Conservation (phyloP, 2,888 invertebrate species). For the Drosophila ezoana region DNA sequence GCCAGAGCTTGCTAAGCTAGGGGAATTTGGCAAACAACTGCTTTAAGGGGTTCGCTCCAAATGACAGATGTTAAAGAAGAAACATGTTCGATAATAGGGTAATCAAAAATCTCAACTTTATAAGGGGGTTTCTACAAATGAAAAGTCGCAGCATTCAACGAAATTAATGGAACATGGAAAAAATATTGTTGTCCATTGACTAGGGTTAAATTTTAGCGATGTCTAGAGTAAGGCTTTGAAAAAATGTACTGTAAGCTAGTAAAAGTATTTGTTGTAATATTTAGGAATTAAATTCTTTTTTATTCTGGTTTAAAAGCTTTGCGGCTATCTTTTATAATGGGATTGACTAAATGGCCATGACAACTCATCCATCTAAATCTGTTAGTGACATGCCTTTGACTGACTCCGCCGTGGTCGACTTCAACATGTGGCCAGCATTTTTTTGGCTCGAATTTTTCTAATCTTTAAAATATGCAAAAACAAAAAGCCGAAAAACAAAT, state of each 20-base stretch:
- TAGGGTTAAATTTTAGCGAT: too few relatives aligned
- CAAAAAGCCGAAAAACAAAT: slow-evolving; percentile 24
- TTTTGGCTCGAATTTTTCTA: slow-evolving; percentile 37
- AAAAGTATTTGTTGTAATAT: too few relatives aligned
- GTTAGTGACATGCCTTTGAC: slow-evolving; percentile 26
- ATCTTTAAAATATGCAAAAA: slow-evolving; percentile 59
- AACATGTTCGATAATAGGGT: slow-evolving; percentile 32
- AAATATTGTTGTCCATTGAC: too few relatives aligned
- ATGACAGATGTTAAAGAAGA: slow-evolving; percentile 32
- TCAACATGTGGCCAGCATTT: slow-evolving; percentile 32
- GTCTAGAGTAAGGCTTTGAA: too few relatives aligned
- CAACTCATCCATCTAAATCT: slow-evolving; percentile 37
- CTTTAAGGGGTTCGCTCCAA: slow-evolving; percentile 8
- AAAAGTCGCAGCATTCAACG: not conserved
- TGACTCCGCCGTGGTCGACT: slow-evolving; percentile 4
- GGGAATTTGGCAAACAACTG: slow-evolving; percentile 1
- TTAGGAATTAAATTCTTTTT: too few relatives aligned
- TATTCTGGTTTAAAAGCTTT: too few relatives aligned
- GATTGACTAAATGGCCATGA: slow-evolving; percentile 22
- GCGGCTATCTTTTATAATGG: not conserved
- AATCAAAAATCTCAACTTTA: slow-evolving; percentile 14
- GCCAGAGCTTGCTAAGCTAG: slow-evolving; percentile 10
- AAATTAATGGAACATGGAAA: not conserved
- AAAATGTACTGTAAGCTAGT: too few relatives aligned
- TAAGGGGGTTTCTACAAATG: not conserved